Conservation (phyloP, 2,113 vertebrate genomes). For the Nibea coibor region DNA sequence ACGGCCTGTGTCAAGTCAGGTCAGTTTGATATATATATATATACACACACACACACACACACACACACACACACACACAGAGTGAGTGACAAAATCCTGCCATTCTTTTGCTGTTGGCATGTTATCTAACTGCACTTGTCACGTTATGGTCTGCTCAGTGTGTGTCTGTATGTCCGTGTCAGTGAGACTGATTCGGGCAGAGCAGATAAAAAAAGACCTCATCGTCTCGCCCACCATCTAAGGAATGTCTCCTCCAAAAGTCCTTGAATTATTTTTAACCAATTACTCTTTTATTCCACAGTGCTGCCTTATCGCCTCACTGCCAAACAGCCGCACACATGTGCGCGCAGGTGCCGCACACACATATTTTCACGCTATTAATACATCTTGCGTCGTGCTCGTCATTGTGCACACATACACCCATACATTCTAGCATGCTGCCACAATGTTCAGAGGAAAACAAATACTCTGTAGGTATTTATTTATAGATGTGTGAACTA, state of each 20-base stretch:
- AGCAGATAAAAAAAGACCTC: conserved; percentile 53
- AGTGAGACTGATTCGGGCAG: not conserved
- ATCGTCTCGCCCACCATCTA: conserved; percentile 33
- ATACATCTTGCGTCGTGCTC: conserved; percentile 22
- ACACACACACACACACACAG: not conserved
- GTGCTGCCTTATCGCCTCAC: conserved; percentile 60
- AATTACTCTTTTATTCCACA: conserved; percentile 63
- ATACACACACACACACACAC: too few relatives aligned
- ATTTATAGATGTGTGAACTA: conserved; percentile 67
- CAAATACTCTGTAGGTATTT: conserved; percentile 34
- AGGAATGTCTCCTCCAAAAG: conserved; percentile 77
- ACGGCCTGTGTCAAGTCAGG: not conserved
- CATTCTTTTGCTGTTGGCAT: not conserved
- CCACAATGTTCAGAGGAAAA: conserved; percentile 37
- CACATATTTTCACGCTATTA: conserved; percentile 29
- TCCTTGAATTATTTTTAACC: conserved; percentile 81
- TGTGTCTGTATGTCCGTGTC: not conserved
- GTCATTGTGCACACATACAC: not conserved
- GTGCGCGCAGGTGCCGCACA: not conserved
- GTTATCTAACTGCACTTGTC: conserved; percentile 9
- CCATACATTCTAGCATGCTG: conserved; percentile 20
- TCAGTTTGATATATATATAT: not conserved
- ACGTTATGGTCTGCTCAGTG: not conserved
- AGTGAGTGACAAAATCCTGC: not conserved
- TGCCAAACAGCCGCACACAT: conserved; percentile 8